Percentiles rank a stretch among this genome's conserved stretches.
Conservation (phyloP, 2,888 invertebrate genomes). For the Geotrupes spiniger region DNA sequence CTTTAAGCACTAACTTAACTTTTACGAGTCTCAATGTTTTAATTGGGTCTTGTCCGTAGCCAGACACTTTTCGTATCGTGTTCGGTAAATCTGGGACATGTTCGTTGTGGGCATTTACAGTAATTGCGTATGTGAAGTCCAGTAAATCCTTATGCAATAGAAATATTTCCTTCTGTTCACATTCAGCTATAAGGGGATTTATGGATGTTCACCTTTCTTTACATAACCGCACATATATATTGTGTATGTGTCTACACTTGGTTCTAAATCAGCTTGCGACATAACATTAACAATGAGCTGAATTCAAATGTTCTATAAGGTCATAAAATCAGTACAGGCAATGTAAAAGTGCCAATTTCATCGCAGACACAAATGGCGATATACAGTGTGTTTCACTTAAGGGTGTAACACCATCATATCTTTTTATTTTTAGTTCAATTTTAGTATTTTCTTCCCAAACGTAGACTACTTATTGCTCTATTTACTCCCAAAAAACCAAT, state of each 20-base stretch:
- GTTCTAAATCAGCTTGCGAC: conserved; percentile 73
- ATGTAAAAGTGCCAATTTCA: too few species aligned
- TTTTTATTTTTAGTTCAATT: too few species aligned
- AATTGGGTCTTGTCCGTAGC: conserved; percentile 76
- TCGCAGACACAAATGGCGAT: too few species aligned
- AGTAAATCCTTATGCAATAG: conserved; percentile 72
- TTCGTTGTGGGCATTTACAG: conserved; percentile 62
- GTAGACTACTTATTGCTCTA: too few species aligned
- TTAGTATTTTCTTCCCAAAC: too few species aligned
- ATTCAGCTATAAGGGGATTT: conserved; percentile 56
- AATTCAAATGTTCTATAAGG: too few species aligned
- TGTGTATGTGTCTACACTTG: conserved; percentile 74
- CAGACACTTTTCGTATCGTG: conserved; percentile 60
- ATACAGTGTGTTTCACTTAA: too few species aligned
- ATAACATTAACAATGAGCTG: conserved; percentile 74
- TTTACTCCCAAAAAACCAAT: too few species aligned
- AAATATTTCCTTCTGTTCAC: conserved; percentile 62
- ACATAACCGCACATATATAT: conserved; percentile 76
- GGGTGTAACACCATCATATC: too few species aligned
- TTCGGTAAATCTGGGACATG: conserved; percentile 62
- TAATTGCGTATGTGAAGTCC: conserved; percentile 68
- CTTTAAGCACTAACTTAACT: conserved; percentile 55
- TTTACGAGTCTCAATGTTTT: conserved; percentile 72
- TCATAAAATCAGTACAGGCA: too few species aligned
- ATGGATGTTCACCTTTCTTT: conserved; percentile 71